Evolutionary conservation across 2,888 invertebrate genomes (phyloP), one percentile per base, ranked within the genome.

Genomic region (Augiades crinisus): DNA sequence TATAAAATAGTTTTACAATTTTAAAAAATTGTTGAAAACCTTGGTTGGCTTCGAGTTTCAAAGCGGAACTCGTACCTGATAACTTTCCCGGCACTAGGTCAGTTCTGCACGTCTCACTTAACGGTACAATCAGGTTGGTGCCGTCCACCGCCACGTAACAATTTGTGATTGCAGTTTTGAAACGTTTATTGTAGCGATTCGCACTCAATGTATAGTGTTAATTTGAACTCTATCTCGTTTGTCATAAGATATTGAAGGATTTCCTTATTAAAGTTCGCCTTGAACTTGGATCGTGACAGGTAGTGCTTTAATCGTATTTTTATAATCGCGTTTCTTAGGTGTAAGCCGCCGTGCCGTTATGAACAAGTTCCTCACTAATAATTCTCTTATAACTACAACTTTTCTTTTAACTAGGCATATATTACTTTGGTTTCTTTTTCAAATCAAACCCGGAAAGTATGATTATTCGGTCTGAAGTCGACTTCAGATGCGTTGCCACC

Each of bases 11-110:
- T n/a, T n/a, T n/a, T n/a, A n/a, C n/a, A n/a, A n/a, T n/a, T n/a
- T n/a, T n/a, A 31, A 31, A 31, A 2, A n/a, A 17, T 2, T 34
- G 41, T 38, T 34, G 22, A 34, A 17, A 43, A 34, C 38, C n/a
- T 31, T 38, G 12, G 24, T 13, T 31, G 31, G 24, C 14, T 45
- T 38, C 45, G 22, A 36, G 37, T 37, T 76, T 75, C 64, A 71
- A 79, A 79, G 75, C 79, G 76, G 77, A 77, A 81, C 72, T 76
- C 75, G 82, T 78, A 76, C 75, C 80, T 85, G 85, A 82, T 85
- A 84, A 80, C 81, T 84, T 82, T 81, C 83, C 79, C 81, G 84
- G 78, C 82, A 89, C 82, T 89, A 88, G 88, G 88, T 89, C 88
- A 88, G 86, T 85, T 88, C 79, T 84, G 84, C 81, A 77, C 78